Base-by-base conservation (phyloP, 2,888 invertebrate species). In the Urechis unicinctus region DNA sequence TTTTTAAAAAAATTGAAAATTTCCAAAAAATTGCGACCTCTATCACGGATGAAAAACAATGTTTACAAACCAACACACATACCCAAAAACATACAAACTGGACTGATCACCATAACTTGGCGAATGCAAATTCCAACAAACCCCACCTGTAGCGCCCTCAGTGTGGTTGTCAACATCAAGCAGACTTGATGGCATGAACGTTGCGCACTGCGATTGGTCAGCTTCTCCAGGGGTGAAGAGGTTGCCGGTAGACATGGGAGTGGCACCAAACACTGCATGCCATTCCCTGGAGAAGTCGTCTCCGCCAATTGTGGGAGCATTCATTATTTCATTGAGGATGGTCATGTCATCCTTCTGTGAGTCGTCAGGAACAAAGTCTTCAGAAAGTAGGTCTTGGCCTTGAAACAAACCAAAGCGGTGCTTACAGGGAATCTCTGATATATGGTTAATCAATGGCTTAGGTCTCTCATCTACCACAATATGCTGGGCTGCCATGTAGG, bases 271-370 rank as follows among this genome's bases (percentile, higher is more conserved):
- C 52, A 77, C 74, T 2, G 74, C 72, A 59, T 74, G 70, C 76
- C 76, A 78, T 59, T 76, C 73, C 36, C 66, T 63, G 5, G 71
- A 66, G 54, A 76, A 75, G 58, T 75, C 74, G 56, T 74, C 74
- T 44, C 70, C 73, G 0, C 71, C 74, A 3, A 65, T 65, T 2
- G 59, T 24, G 0, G 77, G 72, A 2, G 72, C 71, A 50, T 75
- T 76, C 36, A 80, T 68, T 52, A 80, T 79, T 62, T 80, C 80
- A 57, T 78, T 78, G 52, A 80, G 67, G 50, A 80, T 66, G 3
- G 74, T 68, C 67, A 78, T 70, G 61, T 80, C 79, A 65, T 79
- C 79, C 60, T 76, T 77, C 50, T 79, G 77, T 2, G 65, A 53
- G 55, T 78, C 77, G 41, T 73, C 72, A 21, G 62, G 59, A 49